A percentile compares a stretch with the other conserved stretches of the same genome.
Evolutionary conservation across 2,113 vertebrate genomes (phyloP).

Genomic region (Istiophorus platypterus): DNA sequence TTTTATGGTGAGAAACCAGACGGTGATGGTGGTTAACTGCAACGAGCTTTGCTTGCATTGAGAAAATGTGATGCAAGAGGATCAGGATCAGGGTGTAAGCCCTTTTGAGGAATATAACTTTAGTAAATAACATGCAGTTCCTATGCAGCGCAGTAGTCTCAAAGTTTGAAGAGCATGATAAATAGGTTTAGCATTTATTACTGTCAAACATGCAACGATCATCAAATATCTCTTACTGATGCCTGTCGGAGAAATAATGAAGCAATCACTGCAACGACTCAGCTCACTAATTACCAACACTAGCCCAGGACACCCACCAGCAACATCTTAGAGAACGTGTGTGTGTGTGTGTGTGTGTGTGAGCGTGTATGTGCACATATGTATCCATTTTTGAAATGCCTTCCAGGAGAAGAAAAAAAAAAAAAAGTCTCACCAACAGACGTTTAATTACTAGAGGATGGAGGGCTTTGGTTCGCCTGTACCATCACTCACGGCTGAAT

Average conservation of each 20-base stretch:
- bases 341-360: conserved; percentile 25
- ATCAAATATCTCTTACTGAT: conserved; percentile 68
- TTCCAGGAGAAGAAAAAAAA: conserved; percentile 51
- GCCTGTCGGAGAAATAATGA: conserved; percentile 78
- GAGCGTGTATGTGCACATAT: background rate
- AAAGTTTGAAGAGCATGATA: conserved; percentile 6
- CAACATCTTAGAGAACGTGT: conserved; percentile 30
- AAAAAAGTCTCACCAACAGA: conserved; percentile 65
- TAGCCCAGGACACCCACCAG: conserved; percentile 45
- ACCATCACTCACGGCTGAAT: conserved; percentile 73
- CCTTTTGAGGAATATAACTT: background rate
- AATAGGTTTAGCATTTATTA: conserved; percentile 63
- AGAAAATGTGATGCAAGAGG: conserved; percentile 42
- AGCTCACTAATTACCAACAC: conserved; percentile 73
- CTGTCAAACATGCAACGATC: conserved; percentile 65
- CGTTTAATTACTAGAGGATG: conserved; percentile 74
- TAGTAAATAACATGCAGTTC: background rate
- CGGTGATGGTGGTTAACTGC: conserved; percentile 1
- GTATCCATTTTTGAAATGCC: conserved; percentile 29
- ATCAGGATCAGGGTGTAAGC: conserved; percentile 36
- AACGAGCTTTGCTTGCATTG: conserved; percentile 1
- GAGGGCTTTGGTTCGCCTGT: conserved; percentile 48
- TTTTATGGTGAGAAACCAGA: conserved; percentile 23
- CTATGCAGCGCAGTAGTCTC: conserved; percentile 7
- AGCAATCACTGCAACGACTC: conserved; percentile 80